phyloP scores from a whole-genome alignment of 2,888 invertebrate species.

The Drosophila rubida region DNA sequence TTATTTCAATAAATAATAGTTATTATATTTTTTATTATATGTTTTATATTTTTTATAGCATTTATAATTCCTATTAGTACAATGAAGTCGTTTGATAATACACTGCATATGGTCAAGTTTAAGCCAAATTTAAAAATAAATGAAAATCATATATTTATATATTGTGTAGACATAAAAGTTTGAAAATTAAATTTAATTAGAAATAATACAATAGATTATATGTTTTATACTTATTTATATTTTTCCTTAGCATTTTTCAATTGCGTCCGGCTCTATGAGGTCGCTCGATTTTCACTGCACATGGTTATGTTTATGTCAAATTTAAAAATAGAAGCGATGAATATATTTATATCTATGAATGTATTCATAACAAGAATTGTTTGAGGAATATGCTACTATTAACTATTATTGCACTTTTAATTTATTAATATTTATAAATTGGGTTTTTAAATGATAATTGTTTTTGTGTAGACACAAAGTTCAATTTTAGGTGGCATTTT shows the following conservation, averaged over 20 bases:
- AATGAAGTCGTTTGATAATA: too few relatives aligned
- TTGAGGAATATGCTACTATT: background rate
- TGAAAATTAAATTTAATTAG: background rate
- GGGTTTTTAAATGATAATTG: slow-evolving; percentile 5
- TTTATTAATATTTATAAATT: slow-evolving; percentile 14
- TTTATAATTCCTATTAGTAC: too few relatives aligned
- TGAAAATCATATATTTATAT: background rate
- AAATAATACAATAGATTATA: background rate
- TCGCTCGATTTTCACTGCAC: slow-evolving; percentile 1
- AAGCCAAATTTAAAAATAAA: background rate
- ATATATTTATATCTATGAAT: background rate
- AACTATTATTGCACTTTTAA: background rate
- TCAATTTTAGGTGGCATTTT: background rate
- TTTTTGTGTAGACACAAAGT: background rate
- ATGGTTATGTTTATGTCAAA: background rate
- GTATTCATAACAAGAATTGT: background rate
- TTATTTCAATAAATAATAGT: too few relatives aligned
- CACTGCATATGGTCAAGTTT: too few relatives aligned
- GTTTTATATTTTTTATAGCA: too few relatives aligned
- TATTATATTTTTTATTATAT: too few relatives aligned
- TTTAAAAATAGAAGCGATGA: slow-evolving; percentile 4
- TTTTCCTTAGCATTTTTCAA: background rate
- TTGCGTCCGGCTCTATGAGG: background rate
- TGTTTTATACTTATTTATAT: background rate
- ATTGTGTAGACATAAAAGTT: background rate